Evolutionary conservation across 2,797 vertebrate species (phyloP).

Genomic region (Myotis vivesi): DNA sequence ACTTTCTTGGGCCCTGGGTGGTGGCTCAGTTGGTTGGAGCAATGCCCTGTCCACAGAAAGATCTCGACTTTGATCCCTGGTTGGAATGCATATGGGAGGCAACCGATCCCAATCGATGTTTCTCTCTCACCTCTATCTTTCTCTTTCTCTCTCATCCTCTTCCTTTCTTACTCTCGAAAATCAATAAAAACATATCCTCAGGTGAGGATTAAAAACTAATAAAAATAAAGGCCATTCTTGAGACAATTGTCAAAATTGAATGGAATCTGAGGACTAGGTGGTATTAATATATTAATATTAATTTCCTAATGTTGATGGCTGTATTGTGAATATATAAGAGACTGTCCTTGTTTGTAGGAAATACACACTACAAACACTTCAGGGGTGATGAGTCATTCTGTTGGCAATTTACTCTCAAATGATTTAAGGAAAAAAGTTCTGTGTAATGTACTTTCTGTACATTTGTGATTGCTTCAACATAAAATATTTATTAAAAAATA

Average conservation of each 20-base stretch:
- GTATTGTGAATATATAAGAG: neutral
- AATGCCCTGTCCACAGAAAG: neutral
- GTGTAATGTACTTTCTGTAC: neutral
- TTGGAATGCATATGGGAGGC: neutral
- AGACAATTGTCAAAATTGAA: neutral
- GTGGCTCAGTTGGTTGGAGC: neutral
- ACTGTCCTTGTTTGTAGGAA: neutral
- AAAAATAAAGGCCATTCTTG: neutral
- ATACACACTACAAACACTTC: neutral
- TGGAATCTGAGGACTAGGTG: neutral
- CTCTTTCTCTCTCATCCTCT: neutral
- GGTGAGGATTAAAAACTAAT: neutral
- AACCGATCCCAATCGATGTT: neutral
- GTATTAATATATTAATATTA: neutral
- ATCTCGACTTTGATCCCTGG: neutral
- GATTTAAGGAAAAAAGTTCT: neutral
- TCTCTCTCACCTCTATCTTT: neutral
- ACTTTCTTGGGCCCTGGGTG: neutral
- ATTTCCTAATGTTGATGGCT: neutral
- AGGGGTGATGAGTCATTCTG: neutral
- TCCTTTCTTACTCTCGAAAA: neutral
- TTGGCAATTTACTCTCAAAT: neutral
- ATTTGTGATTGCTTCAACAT: conserved; percentile 19
- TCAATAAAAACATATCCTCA: neutral
- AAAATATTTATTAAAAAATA: neutral